A percentile compares a stretch with the other conserved stretches of the same genome.
phyloP scores from a whole-genome alignment of 2,113 vertebrate genomes.

The Tetrax tetrax region DNA sequence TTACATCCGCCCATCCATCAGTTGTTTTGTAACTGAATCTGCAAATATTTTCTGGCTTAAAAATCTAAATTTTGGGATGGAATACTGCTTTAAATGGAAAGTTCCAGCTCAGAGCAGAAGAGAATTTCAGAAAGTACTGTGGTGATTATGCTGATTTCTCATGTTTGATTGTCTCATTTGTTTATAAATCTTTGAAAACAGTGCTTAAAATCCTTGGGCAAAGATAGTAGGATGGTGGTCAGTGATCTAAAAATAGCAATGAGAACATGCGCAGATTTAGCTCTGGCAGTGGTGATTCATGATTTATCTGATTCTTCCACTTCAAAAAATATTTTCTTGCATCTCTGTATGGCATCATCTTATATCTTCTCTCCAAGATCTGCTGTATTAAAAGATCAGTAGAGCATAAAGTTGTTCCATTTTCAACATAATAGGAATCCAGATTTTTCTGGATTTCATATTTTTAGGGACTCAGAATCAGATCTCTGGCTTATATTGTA shows the following conservation, averaged over 20 bases:
- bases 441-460: neutral
- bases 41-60: neutral
- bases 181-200: neutral
- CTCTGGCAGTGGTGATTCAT: conserved; percentile 43
- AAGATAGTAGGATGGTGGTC: conserved; percentile 28
- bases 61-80: neutral
- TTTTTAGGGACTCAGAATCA: neutral
- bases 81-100: neutral
- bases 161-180: neutral
- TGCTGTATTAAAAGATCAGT: conserved; percentile 52
- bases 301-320: conserved; percentile 61
- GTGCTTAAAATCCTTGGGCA: conserved; percentile 26
- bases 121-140: neutral
- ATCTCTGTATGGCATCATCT: conserved; percentile 39
- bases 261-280: neutral
- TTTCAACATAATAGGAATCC: neutral
- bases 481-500: neutral
- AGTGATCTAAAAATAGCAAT: conserved; percentile 37
- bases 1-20: neutral
- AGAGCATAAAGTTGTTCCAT: conserved; percentile 45
- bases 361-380: conserved; percentile 52
- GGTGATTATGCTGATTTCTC: neutral
- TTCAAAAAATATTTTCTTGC: conserved; percentile 55
- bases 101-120: neutral
- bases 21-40: neutral